These are phyloP conservation scores for Carcharodon carcharias DNA, from an alignment of 2,797 vertebrate species.

Conservation along the genomic window DNA sequence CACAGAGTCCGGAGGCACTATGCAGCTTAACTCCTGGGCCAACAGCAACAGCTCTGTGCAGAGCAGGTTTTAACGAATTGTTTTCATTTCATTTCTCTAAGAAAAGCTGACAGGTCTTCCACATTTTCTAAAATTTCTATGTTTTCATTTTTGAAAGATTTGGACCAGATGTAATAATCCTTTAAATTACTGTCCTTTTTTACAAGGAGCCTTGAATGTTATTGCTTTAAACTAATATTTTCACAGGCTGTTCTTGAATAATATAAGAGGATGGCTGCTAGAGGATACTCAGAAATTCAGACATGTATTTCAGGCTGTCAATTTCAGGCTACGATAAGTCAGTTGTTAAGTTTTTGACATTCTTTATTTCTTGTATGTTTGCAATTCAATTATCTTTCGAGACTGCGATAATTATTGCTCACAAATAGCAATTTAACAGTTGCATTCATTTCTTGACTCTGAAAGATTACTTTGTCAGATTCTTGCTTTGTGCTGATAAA, in stretches of 20 bases:
- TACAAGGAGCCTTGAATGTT: constrained; percentile 58
- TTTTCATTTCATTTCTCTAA: constrained; percentile 61
- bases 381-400: neutral
- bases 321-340: constrained; percentile 36
- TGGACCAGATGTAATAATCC: constrained; percentile 65
- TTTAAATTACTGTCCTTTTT: constrained; percentile 59
- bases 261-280: constrained; percentile 61
- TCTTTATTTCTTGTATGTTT: neutral
- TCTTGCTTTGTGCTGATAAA: neutral
- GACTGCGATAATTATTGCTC: neutral
- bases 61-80: constrained; percentile 52
- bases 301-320: constrained; percentile 61
- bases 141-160: constrained; percentile 64
- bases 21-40: constrained; percentile 40
- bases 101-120: constrained; percentile 58
- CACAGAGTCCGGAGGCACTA: neutral
- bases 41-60: constrained; percentile 38
- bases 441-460: neutral
- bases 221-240: constrained; percentile 65
- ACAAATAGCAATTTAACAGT: neutral
- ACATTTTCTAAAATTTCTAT: constrained; percentile 65
- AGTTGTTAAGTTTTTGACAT: neutral
- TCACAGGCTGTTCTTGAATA: constrained; percentile 64
- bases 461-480: neutral
- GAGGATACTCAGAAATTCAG: constrained; percentile 47